Percentiles rank a stretch among this genome's conserved stretches.
Conservation (phyloP, 2,888 invertebrate species). For the Myathropa florea region DNA sequence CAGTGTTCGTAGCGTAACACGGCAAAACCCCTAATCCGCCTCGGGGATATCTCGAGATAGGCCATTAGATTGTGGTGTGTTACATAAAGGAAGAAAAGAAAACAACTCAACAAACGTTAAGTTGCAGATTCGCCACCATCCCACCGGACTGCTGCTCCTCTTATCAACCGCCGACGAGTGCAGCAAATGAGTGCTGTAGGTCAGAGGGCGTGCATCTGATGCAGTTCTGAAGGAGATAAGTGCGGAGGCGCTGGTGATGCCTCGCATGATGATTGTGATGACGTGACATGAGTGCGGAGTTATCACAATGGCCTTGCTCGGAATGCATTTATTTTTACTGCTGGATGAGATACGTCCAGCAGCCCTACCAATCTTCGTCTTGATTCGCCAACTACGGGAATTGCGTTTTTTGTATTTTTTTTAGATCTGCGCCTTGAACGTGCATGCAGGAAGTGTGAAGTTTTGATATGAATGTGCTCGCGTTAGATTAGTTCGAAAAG, state of each 20-base stretch:
- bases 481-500: background rate
- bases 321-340: background rate
- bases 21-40: background rate
- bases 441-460: background rate
- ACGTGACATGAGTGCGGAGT: background rate
- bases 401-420: background rate
- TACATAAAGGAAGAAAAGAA: background rate
- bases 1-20: background rate
- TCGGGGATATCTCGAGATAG: background rate
- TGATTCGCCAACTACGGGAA: background rate
- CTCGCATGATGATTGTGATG: background rate
- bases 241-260: background rate
- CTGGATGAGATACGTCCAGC: background rate
- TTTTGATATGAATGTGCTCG: no score
- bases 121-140: background rate
- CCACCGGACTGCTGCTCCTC: background rate
- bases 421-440: background rate
- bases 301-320: constrained; percentile 45
- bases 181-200: background rate
- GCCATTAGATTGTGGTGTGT: background rate
- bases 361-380: background rate
- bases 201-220: background rate
- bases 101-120: no score
- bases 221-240: background rate
- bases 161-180: background rate